These are phyloP conservation scores for Grantiella picta DNA, from an alignment of 2,113 vertebrate species.

Conservation along the genomic window DNA sequence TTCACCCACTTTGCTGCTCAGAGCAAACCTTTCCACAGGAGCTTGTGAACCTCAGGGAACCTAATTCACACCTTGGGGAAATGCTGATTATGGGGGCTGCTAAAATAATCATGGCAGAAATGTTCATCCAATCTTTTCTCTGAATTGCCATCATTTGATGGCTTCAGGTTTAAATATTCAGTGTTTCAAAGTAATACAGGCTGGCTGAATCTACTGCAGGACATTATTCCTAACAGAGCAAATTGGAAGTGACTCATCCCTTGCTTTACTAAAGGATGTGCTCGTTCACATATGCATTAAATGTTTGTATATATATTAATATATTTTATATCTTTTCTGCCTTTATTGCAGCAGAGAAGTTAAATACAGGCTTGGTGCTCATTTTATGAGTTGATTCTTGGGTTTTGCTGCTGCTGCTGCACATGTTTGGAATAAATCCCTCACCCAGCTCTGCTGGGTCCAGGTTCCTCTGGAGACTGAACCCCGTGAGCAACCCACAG, in stretches of 20 bases:
- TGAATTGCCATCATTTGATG: background rate
- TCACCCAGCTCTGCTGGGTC: background rate
- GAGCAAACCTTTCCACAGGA: background rate
- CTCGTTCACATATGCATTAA: background rate
- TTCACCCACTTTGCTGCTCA: background rate
- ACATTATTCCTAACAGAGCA: background rate
- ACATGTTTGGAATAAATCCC: accelerated
- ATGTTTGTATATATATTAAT: background rate
- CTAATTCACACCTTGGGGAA: background rate
- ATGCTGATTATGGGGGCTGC: background rate
- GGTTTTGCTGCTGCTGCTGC: background rate
- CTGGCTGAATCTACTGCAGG: background rate
- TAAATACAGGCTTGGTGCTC: background rate
- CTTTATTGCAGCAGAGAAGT: background rate
- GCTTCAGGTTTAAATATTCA: background rate
- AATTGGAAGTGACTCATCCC: background rate
- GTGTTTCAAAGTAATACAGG: background rate
- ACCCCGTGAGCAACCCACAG: background rate
- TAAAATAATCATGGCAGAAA: background rate
- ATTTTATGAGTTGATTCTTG: background rate
- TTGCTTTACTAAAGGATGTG: background rate
- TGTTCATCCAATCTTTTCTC: background rate
- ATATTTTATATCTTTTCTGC: background rate
- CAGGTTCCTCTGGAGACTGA: background rate
- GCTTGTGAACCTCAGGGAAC: background rate